Base-by-base conservation (phyloP, 2,797 vertebrate genomes). In the Darevskia mixta region DNA sequence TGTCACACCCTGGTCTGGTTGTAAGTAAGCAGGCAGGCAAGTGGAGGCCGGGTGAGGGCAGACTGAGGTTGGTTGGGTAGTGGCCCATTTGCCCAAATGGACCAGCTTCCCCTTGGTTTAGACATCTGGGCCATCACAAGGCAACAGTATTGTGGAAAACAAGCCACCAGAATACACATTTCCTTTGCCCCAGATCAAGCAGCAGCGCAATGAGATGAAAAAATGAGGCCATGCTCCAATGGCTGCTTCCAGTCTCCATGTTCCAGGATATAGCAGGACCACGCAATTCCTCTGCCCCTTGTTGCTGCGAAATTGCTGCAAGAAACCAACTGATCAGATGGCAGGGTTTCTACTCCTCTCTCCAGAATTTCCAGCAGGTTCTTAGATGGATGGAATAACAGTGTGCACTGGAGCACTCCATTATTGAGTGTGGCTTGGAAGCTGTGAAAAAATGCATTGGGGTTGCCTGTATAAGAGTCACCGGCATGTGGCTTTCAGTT, bases 171-270 rank as follows among this genome's bases (percentile, higher is more conserved):
- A 27, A 41, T 29, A 45, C 23, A 69, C 29, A 41, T 86, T 93
- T 89, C 84, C 55, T 67, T 3, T 89, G 90, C 76, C 85, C 93
- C 89, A 92, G 88, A 87, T 88, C 91, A 89, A 81, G 84, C 91
- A 0, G 7, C 87, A 89, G 85, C 86, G 73, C 45, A 92, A 4
- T 86, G 64, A 87, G 88, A 89, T 87, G 76, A 77, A 90, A 93
- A 84, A 79, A 92, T 69, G 84, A 89, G 87, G 88, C 25, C 90
- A 89, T 79, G 79, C 29, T 45, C 27, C 55, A 15, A 55, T 86
- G 80, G 55, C 61, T 84, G 91, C 89, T 90, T 43, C 66, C 67
- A 71, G 67, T 15, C 27, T 71, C 67, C 67, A 17, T 89, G 23
- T 25, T n/a, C 8, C 35, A 66, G 23, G 23, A 66, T 64, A 41